phyloP scores from a whole-genome alignment of 1,140 invertebrate genomes.

The Pseudomyrmex flavicornis region DNA sequence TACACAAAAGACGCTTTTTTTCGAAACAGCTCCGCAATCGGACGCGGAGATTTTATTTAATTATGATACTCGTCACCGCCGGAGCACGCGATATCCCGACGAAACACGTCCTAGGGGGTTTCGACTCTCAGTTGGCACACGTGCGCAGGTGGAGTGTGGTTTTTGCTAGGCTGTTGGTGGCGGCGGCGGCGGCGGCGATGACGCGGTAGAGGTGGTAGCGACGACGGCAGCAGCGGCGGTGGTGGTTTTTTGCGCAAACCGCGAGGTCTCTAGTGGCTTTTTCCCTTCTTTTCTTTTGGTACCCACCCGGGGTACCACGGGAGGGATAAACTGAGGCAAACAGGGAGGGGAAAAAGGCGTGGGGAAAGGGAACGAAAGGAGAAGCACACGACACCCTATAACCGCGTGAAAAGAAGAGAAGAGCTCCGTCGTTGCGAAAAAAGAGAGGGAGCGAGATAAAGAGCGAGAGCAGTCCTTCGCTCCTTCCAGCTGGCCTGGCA shows the following conservation, averaged over 20 bases:
- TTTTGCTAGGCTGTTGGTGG: slow-evolving; percentile 59
- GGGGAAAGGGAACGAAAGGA: not conserved
- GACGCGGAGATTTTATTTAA: slow-evolving; percentile 53
- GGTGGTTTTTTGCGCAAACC: slow-evolving; percentile 71
- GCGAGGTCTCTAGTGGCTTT: slow-evolving; percentile 71
- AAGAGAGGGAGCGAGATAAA: not conserved
- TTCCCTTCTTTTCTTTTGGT: slow-evolving; percentile 73
- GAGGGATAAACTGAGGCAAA: not conserved
- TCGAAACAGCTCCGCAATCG: slow-evolving; percentile 5
- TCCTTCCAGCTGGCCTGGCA: slow-evolving; percentile 81
- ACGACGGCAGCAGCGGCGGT: slow-evolving; percentile 17
- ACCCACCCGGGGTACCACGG: slow-evolving; percentile 46
- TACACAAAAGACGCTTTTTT: not conserved
- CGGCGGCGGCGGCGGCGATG: not conserved
- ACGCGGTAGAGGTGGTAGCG: not conserved
- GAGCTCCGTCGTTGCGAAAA: slow-evolving; percentile 22
- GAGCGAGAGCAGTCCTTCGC: slow-evolving; percentile 57
- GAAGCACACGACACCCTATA: slow-evolving; percentile 8
- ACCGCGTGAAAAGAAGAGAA: slow-evolving; percentile 49
- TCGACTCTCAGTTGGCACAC: slow-evolving; percentile 76
- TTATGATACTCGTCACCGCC: slow-evolving; percentile 61
- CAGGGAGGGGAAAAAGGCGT: not conserved
- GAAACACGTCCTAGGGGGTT: slow-evolving; percentile 69
- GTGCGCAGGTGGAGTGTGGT: slow-evolving; percentile 76
- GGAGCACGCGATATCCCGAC: slow-evolving; percentile 66